A percentile compares a stretch with the other conserved stretches of the same genome.
Conservation (phyloP, 2,113 vertebrate species). For the Lycocorax pyrrhopterus region DNA sequence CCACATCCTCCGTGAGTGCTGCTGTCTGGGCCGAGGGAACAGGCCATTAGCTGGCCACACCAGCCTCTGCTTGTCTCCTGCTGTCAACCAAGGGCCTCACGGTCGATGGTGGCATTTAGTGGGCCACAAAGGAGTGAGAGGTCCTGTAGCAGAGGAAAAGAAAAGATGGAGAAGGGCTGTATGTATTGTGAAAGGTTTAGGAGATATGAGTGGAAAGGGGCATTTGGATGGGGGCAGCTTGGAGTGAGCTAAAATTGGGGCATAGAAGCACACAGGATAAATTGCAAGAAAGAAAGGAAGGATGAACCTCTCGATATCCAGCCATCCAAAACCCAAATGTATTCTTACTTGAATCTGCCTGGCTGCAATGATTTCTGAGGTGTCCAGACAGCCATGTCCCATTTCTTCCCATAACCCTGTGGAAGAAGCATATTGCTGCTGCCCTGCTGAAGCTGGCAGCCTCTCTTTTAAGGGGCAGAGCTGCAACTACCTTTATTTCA, state of each 20-base stretch:
- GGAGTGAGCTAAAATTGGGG: background rate
- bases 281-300: background rate
- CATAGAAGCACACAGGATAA: background rate
- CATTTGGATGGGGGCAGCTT: background rate
- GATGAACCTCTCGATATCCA: background rate
- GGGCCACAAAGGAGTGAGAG: background rate
- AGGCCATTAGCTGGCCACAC: background rate
- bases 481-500: background rate
- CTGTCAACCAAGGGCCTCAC: rapidly evolving
- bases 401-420: background rate
- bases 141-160: background rate
- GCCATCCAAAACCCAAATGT: background rate
- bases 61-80: background rate
- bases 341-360: background rate
- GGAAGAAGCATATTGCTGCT: background rate
- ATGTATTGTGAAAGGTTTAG: background rate
- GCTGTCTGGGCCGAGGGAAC: background rate
- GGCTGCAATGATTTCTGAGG: background rate
- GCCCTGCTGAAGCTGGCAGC: background rate
- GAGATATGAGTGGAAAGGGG: background rate
- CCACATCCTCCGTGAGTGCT: background rate
- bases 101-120: background rate
- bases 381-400: background rate
- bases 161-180: background rate
- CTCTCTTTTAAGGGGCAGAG: background rate